These are phyloP conservation scores for Nemopilema nomurai DNA, from an alignment of 30 jellyfish, hydroid and myxozoan species.

Conservation along the genomic window DNA sequence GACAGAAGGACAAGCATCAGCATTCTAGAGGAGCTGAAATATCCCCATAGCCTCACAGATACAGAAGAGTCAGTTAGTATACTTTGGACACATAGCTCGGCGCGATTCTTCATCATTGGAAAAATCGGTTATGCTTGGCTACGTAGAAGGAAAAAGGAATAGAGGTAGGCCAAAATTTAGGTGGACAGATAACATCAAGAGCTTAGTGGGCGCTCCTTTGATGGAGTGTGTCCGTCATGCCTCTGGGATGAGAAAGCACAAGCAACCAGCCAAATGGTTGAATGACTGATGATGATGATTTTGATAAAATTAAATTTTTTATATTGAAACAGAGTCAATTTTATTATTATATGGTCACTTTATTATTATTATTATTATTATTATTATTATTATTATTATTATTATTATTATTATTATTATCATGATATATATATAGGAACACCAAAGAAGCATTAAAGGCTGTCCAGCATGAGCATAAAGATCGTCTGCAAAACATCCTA, in stretches of 20 bases:
- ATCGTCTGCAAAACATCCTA: no score
- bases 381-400: no score
- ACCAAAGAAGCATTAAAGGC: no score
- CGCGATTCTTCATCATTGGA: background rate
- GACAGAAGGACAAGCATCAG: background rate
- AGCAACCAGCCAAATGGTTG: background rate
- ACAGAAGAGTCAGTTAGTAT: background rate
- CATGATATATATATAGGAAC: no score
- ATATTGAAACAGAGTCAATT: no score
- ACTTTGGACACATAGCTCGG: background rate
- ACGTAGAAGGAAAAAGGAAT: background rate
- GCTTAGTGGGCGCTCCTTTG: background rate
- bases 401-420: no score
- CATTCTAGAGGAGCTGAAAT: background rate
- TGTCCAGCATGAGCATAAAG: no score
- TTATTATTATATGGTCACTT: no score
- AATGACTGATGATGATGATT: background rate
- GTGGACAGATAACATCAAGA: background rate
- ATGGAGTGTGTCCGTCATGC: background rate
- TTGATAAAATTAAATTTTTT: no score
- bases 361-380: no score
- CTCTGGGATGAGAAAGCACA: background rate
- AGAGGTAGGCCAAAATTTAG: background rate
- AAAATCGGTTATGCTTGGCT: background rate
- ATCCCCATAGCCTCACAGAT: background rate